Conservation (phyloP, 2,888 invertebrate species). For the Mayetiola destructor region DNA sequence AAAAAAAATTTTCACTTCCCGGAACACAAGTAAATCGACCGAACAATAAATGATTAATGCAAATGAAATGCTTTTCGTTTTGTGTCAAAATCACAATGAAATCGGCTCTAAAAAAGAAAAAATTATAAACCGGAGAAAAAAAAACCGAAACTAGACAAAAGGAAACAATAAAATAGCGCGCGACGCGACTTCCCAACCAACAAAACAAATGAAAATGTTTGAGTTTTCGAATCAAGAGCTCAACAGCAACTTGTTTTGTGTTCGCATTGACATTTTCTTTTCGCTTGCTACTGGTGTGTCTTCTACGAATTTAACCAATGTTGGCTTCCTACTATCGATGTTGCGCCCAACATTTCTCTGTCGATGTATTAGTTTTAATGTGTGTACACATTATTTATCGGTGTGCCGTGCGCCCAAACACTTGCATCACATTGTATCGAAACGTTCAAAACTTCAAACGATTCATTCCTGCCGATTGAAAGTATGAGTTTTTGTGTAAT, state of each 20-base stretch:
- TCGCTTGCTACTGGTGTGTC: background rate
- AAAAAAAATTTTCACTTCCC: too few species aligned
- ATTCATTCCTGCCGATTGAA: too few species aligned
- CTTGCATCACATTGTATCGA: background rate
- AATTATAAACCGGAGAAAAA: slow-evolving; percentile 5
- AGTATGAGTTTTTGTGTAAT: too few species aligned
- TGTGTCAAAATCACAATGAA: background rate
- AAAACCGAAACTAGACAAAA: slow-evolving; percentile 1
- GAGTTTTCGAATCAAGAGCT: slow-evolving; percentile 2
- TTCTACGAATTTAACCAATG: too few species aligned
- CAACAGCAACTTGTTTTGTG: slow-evolving; percentile 3
- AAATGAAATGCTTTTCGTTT: background rate
- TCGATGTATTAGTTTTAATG: background rate
- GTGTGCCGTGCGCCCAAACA: background rate
- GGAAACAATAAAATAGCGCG: background rate
- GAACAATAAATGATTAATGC: background rate
- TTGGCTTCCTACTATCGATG: slow-evolving; percentile 2
- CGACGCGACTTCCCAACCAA: background rate
- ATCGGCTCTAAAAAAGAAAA: too few species aligned
- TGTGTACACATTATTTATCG: background rate
- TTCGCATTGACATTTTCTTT: background rate
- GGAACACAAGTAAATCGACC: too few species aligned
- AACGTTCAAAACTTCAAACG: background rate
- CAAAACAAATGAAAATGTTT: background rate
- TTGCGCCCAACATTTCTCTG: background rate